Evolutionary conservation across 2,797 vertebrate genomes (phyloP), one percentile per base, ranked within the genome.

Genomic region (Darevskia nairensis): DNA sequence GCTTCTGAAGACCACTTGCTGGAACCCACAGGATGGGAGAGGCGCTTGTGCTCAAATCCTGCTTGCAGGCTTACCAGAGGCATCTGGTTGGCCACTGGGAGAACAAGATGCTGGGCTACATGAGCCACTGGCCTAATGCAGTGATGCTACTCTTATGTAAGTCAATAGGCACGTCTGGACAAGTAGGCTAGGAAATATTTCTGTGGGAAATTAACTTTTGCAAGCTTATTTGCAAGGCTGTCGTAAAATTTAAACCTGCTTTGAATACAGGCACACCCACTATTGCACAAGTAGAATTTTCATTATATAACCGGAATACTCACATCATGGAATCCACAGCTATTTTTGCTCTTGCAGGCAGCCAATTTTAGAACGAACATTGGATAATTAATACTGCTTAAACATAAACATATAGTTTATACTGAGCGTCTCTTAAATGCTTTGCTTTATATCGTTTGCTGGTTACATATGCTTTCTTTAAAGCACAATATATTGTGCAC

Each of bases 321-420:
- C 29, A 4, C 32, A 68, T 80, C 59, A 89, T 89, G 69, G 77
- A 89, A 85, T 85, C 50, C 2, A 10, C 29, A 29, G 59, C 72
- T 89, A 85, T 89, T 89, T 89, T 85, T 76, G 78, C 41, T 85
- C 83, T 41, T 29, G 78, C 78, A 55, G 85, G 61, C 7, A 19
- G 69, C 71, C 78, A 85, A 76, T 81, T 80, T 76, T 89, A 89
- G 88, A 85, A 41, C 21, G 55, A 66, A 75, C 83, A 89, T 55
- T 50, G 25, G 75, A 75, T 76, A 85, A 84, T 79, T 64, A 50
- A 89, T 75, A 79, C 75, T 44, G 32, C 66, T n/a, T 59, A 32
- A 72, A 35, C 68, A 79, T 79, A 88, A 88, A 78, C 39, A 27
- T 85, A 66, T 74, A 88, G 59, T 82, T 88, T 68, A 66, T 76